A percentile compares a stretch with the other conserved stretches of the same genome.
phyloP scores from a whole-genome alignment of 2,888 invertebrate genomes.

The Amphipoea lucens region DNA sequence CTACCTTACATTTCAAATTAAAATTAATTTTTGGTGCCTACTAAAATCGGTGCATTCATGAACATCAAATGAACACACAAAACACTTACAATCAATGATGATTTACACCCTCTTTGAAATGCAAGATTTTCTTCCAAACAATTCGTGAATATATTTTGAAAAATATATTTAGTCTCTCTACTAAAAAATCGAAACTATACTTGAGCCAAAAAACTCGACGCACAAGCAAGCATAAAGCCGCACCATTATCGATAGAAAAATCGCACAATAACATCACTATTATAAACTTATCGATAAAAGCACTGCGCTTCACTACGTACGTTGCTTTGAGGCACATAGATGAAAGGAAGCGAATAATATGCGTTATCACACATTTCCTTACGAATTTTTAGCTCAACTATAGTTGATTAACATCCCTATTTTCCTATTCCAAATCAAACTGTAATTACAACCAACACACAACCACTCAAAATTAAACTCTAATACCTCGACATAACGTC shows the following conservation, averaged over 20 bases:
- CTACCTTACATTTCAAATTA: conserved; percentile 29
- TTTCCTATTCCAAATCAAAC: neutral
- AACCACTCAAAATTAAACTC: conserved; percentile 26
- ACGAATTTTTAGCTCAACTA: neutral
- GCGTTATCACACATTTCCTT: neutral
- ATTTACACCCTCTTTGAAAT: conserved; percentile 1
- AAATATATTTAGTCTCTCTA: conserved; percentile 11
- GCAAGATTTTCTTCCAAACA: conserved; percentile 7
- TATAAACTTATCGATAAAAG: conserved; percentile 19
- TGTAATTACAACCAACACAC: conserved; percentile 12
- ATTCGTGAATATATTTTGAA: neutral
- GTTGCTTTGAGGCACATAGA: neutral
- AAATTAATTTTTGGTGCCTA: conserved; percentile 47
- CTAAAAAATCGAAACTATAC: neutral
- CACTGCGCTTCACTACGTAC: neutral
- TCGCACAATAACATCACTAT: neutral
- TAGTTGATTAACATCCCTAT: neutral
- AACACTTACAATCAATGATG: neutral
- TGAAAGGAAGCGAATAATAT: neutral
- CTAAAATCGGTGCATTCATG: conserved; percentile 18
- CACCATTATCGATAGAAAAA: conserved; percentile 28
- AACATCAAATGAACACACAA: conserved; percentile 14
- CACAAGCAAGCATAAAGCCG: neutral
- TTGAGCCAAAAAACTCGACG: neutral
- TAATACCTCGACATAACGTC: conserved; percentile 32